A percentile compares a stretch with the other conserved stretches of the same genome.
phyloP scores from a whole-genome alignment of 2,797 vertebrate species.

The Margarornis squamiger region DNA sequence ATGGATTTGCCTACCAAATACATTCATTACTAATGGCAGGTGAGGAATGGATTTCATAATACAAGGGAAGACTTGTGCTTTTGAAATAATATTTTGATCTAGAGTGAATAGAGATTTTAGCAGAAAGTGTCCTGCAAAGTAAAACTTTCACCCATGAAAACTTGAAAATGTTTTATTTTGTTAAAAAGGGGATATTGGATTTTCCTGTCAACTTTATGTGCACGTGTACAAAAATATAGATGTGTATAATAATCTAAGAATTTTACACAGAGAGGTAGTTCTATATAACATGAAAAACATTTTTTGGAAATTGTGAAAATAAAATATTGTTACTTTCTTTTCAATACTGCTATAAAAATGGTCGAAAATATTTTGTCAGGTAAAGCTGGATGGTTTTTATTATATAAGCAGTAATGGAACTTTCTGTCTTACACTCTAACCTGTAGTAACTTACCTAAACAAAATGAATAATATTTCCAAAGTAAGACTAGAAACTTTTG shows the following conservation, averaged over 20 bases:
- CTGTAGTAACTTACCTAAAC: neutral
- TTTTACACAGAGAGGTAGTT: neutral
- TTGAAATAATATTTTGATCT: neutral
- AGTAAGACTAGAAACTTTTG: neutral
- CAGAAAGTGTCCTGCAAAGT: neutral
- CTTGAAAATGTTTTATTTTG: neutral
- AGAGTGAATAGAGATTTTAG: neutral
- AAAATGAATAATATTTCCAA: neutral
- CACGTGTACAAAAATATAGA: neutral
- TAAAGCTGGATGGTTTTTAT: neutral
- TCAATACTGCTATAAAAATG: neutral
- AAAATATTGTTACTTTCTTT: accelerated
- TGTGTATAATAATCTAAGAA: neutral
- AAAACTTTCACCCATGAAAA: neutral
- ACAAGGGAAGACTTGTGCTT: neutral
- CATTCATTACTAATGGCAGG: neutral
- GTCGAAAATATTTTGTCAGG: neutral
- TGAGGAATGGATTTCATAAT: neutral
- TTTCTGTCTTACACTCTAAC: neutral
- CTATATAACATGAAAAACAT: neutral
- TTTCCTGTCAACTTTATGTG: neutral
- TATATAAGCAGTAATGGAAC: neutral
- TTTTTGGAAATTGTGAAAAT: neutral
- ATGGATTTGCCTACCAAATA: neutral
- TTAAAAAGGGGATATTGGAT: neutral